These are phyloP conservation scores for Harpagifer antarcticus DNA, from an alignment of 2,797 vertebrate species.

Conservation along the genomic window DNA sequence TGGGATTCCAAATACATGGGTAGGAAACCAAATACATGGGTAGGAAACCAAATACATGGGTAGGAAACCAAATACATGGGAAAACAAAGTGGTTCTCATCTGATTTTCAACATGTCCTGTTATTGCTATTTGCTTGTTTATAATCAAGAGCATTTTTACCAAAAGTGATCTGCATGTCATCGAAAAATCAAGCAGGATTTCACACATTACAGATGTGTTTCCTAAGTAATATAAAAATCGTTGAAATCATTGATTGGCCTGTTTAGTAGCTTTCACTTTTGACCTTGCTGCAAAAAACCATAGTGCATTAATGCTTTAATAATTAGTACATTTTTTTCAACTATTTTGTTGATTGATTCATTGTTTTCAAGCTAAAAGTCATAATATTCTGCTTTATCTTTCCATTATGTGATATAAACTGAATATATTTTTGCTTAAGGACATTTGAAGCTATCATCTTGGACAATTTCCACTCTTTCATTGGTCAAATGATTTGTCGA, in stretches of 20 bases:
- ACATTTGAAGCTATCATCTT: background rate
- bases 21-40: no score
- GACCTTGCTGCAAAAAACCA: background rate
- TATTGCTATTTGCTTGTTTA: constrained; percentile 53
- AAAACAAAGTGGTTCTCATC: constrained; percentile 23
- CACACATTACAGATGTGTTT: background rate
- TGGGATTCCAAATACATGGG: background rate
- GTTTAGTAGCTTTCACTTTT: constrained; percentile 3
- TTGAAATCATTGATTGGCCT: background rate
- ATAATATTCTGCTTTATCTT: background rate
- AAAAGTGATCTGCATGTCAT: background rate
- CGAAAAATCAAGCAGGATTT: constrained; percentile 3
- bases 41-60: no score
- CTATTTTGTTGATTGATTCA: background rate
- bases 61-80: no score
- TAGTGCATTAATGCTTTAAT: background rate
- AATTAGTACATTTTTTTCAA: background rate
- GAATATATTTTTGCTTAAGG: background rate
- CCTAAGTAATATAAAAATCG: background rate
- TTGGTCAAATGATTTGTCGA: fast-evolving
- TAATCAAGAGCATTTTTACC: background rate
- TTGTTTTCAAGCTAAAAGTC: background rate
- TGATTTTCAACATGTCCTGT: constrained; percentile 69
- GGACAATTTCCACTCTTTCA: background rate
- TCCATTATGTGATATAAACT: background rate